These are phyloP conservation scores for Crematogaster levior DNA, from an alignment of 2,888 invertebrate species.

Conservation along the genomic window DNA sequence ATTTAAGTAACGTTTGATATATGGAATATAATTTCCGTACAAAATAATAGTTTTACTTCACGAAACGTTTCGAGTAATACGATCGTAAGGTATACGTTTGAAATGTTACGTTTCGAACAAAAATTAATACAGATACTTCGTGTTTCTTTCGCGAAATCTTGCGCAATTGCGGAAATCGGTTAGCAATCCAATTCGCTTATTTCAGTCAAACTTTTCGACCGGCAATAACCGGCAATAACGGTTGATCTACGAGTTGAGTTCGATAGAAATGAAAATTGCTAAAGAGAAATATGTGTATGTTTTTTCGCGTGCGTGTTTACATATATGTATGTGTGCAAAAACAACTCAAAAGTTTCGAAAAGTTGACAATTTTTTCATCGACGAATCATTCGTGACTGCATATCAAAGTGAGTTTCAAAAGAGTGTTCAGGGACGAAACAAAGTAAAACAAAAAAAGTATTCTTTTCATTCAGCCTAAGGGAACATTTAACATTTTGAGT, in stretches of 20 bases:
- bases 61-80: neutral
- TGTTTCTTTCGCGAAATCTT: neutral
- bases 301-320: neutral
- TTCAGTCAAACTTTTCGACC: constrained; percentile 8
- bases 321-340: neutral
- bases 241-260: constrained; percentile 19
- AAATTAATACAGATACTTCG: constrained; percentile 7
- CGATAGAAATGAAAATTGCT: neutral
- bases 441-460: neutral
- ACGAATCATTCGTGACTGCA: neutral
- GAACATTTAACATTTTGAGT: neutral
- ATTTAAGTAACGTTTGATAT: constrained; percentile 2
- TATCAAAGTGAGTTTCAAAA: neutral
- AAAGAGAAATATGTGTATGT: neutral
- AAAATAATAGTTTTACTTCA: neutral
- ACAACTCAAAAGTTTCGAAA: constrained; percentile 4
- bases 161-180: neutral
- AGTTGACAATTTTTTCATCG: neutral
- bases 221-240: too few species aligned
- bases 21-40: neutral
- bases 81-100: neutral
- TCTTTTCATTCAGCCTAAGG: neutral
- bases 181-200: constrained; percentile 13
- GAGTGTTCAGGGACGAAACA: neutral
- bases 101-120: neutral